phyloP scores from a whole-genome alignment of 2,797 vertebrate species.

The Hippocampus kuda region DNA sequence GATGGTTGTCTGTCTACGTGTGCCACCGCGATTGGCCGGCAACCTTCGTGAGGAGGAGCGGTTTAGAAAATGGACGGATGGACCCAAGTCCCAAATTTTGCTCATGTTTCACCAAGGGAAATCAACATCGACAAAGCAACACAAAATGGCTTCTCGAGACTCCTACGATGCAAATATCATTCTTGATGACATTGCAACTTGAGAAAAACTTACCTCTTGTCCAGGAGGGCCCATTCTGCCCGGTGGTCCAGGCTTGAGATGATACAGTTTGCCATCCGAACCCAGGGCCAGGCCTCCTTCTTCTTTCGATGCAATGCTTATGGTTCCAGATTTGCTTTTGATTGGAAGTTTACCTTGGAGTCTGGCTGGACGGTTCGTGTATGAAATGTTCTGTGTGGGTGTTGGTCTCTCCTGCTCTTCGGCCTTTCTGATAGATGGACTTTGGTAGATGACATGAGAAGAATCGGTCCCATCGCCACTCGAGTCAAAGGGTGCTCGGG shows the following conservation, averaged over 20 bases:
- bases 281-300: conserved; percentile 40
- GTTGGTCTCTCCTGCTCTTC: neutral
- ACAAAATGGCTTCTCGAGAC: neutral
- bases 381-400: neutral
- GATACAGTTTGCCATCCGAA: conserved; percentile 45
- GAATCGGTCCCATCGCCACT: conserved; percentile 14
- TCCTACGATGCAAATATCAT: neutral
- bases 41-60: no score
- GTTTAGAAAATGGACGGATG: no score
- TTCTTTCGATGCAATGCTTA: conserved; percentile 41
- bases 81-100: neutral
- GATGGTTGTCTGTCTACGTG: no score
- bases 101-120: neutral
- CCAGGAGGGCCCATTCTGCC: conserved; percentile 69
- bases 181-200: neutral
- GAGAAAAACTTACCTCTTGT: conserved; percentile 62
- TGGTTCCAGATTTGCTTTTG: conserved; percentile 20
- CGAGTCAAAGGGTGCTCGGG: conserved; percentile 30
- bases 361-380: neutral
- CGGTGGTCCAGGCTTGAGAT: conserved; percentile 51
- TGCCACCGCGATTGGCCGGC: no score
- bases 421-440: neutral
- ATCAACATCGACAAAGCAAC: neutral
- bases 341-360: conserved; percentile 2
- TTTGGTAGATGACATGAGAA: conserved; percentile 5